Evolutionary conservation across 64 coral and sea anemone genomes (phyloP).

Genomic region (Trachythela sp.): DNA sequence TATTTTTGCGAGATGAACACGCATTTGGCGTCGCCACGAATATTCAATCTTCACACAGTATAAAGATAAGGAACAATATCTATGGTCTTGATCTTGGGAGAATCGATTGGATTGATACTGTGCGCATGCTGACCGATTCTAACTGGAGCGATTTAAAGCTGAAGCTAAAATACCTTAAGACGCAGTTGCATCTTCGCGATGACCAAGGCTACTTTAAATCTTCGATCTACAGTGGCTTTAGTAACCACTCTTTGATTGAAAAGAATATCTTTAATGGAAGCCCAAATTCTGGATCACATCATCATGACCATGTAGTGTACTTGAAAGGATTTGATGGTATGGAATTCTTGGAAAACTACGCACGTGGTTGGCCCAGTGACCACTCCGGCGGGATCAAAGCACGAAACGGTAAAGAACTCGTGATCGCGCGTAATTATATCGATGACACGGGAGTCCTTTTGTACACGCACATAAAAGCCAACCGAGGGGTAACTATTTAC

Average conservation of each 20-base stretch:
- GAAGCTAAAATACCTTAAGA: too few species aligned
- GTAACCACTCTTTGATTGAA: not conserved
- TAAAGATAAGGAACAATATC: not conserved
- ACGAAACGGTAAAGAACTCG: constrained; percentile 10
- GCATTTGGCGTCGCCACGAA: constrained; percentile 12
- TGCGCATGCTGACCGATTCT: too few species aligned
- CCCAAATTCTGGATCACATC: not conserved
- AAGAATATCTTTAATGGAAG: constrained; percentile 45
- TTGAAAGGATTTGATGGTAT: constrained; percentile 33
- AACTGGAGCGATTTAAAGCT: too few species aligned
- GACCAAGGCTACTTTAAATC: too few species aligned
- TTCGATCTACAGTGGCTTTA: not conserved
- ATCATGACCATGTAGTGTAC: constrained; percentile 35
- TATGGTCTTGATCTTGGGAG: constrained; percentile 31
- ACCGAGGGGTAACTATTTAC: not conserved
- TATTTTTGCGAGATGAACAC: constrained; percentile 7
- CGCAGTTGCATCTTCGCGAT: too few species aligned
- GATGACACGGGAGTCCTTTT: constrained; percentile 35
- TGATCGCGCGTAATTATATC: constrained; percentile 35
- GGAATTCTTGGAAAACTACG: constrained; percentile 8
- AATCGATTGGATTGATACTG: constrained; percentile 6
- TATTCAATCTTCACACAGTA: not conserved
- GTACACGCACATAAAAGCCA: not conserved
- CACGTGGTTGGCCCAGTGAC: constrained; percentile 26
- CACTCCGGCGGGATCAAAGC: constrained; percentile 30